Conservation (phyloP, 2,888 invertebrate genomes). For the Cremastinae sp. region DNA sequence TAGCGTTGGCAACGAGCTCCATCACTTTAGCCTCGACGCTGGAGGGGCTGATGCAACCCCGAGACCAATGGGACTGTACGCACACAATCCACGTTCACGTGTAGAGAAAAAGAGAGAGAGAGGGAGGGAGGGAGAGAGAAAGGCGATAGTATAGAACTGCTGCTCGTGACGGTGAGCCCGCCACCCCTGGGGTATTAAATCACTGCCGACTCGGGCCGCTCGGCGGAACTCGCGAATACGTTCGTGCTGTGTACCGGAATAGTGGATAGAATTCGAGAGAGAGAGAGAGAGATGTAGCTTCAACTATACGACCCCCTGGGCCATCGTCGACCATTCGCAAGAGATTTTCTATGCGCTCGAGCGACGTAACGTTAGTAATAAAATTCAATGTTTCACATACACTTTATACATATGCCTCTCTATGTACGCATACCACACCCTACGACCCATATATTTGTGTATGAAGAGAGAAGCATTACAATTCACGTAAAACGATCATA, state of each 20-base stretch:
- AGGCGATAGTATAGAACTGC: constrained; percentile 35
- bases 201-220: constrained; percentile 61
- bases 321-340: constrained; percentile 45
- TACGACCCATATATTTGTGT: no score
- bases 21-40: constrained; percentile 55
- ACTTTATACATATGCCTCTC: neutral
- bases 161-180: constrained; percentile 62
- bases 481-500: constrained; percentile 24
- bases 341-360: constrained; percentile 49
- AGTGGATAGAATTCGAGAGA: constrained; percentile 52
- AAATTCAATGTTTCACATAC: constrained; percentile 45
- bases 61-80: constrained; percentile 25
- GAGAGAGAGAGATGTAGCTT: constrained; percentile 20
- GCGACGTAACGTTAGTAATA: constrained; percentile 37
- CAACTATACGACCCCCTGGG: constrained; percentile 47
- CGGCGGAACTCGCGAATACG: constrained; percentile 58
- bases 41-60: constrained; percentile 27
- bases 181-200: constrained; percentile 64
- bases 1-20: constrained; percentile 59
- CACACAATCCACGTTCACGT: neutral
- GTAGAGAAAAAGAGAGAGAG: neutral
- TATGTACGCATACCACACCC: no score
- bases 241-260: constrained; percentile 47
- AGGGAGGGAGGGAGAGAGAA: neutral
- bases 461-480: constrained; percentile 6